Conservation (phyloP, 2,888 invertebrate genomes). For the Chloroclysta siterata region DNA sequence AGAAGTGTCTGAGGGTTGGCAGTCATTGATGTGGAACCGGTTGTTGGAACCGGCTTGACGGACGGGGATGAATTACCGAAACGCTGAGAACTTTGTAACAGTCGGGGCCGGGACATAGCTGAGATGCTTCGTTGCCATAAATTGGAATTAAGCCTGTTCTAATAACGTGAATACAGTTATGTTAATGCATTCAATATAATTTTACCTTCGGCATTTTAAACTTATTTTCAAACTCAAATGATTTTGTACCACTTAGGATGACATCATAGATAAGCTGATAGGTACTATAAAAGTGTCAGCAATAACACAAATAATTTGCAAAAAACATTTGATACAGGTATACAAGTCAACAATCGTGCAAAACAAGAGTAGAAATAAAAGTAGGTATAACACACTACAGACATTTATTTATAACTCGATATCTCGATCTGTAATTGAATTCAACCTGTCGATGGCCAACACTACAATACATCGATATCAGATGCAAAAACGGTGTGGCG, state of each 20-base stretch:
- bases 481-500: constrained; percentile 65
- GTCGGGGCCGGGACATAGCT: constrained; percentile 45
- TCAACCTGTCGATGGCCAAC: constrained; percentile 41
- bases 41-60: constrained; percentile 76
- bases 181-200: constrained; percentile 10
- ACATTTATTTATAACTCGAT: constrained; percentile 26
- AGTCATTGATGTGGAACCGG: constrained; percentile 83
- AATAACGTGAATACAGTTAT: constrained; percentile 26
- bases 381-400: constrained; percentile 13
- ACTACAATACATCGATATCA: constrained; percentile 54
- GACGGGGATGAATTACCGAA: constrained; percentile 79
- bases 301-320: constrained; percentile 4
- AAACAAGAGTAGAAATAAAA: neutral
- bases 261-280: neutral
- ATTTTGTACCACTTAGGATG: neutral
- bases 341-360: constrained; percentile 1
- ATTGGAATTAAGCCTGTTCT: constrained; percentile 21
- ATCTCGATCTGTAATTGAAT: constrained; percentile 38
- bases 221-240: neutral
- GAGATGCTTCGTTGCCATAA: constrained; percentile 36
- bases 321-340: neutral
- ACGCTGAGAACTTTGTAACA: constrained; percentile 61
- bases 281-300: constrained; percentile 2
- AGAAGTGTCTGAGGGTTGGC: constrained; percentile 60
- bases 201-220: neutral